phyloP scores from a whole-genome alignment of 2,797 vertebrate genomes.

The Enteromius afrohamiltoni region DNA sequence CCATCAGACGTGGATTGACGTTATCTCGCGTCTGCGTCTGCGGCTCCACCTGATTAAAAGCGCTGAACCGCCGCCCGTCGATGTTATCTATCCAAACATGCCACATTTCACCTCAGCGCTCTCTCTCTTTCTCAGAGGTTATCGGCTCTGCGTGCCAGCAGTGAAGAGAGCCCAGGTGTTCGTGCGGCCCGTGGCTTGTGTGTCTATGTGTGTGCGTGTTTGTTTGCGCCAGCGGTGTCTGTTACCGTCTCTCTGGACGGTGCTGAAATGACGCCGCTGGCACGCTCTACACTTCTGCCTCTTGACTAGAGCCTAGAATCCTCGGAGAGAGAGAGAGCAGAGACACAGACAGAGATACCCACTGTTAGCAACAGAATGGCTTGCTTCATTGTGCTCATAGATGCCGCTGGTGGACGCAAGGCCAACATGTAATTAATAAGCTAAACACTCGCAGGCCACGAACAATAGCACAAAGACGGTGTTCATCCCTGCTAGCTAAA shows the following conservation, averaged over 20 bases:
- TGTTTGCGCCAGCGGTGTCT: slow-evolving; percentile 45
- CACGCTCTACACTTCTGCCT: slow-evolving; percentile 21
- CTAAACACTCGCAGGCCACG: slow-evolving; percentile 21
- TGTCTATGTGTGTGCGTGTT: slow-evolving; percentile 35
- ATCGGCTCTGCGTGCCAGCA: slow-evolving; percentile 17
- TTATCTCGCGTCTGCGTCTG: background rate
- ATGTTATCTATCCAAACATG: slow-evolving; percentile 30
- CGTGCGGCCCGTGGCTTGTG: background rate
- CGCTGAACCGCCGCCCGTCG: background rate
- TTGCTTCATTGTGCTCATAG: slow-evolving; percentile 29
- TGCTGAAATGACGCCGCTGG: slow-evolving; percentile 30
- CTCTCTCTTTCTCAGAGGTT: slow-evolving; percentile 30
- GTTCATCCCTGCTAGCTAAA: background rate
- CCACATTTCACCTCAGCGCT: slow-evolving; percentile 7
- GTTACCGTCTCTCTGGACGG: slow-evolving; percentile 50
- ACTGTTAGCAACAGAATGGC: slow-evolving; percentile 42
- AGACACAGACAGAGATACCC: slow-evolving; percentile 23
- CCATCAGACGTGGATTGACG: background rate
- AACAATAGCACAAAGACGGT: slow-evolving; percentile 17
- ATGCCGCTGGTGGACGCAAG: slow-evolving; percentile 34
- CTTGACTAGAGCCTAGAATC: background rate
- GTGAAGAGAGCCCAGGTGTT: slow-evolving; percentile 34
- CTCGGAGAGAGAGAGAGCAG: background rate
- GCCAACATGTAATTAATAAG: slow-evolving; percentile 31
- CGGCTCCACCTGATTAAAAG: background rate